phyloP scores from a whole-genome alignment of 2,797 vertebrate species.

The Peromyscus nudipes region DNA sequence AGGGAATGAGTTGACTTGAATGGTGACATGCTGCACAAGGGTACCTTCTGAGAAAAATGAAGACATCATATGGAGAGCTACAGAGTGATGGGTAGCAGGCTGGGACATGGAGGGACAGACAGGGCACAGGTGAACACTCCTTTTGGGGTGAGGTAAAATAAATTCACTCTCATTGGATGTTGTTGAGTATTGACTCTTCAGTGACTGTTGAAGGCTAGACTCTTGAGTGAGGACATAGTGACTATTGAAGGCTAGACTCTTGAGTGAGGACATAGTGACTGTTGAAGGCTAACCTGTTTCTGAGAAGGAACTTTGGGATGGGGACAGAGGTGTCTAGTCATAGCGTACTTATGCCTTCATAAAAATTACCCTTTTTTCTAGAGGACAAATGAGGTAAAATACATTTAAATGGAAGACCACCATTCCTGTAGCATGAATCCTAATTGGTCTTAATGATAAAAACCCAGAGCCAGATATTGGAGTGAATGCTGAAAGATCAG shows the following conservation, averaged over 20 bases:
- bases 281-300: background rate
- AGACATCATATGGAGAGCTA: background rate
- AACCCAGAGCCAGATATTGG: too few species aligned
- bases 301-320: background rate
- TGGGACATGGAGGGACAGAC: background rate
- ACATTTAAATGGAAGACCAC: background rate
- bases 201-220: background rate
- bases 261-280: background rate
- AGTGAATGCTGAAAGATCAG: too few species aligned
- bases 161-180: background rate
- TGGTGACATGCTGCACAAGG: slow-evolving; percentile 41
- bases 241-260: too few species aligned
- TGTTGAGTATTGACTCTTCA: slow-evolving; percentile 3
- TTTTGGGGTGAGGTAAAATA: background rate
- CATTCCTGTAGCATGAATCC: too few species aligned
- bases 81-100: background rate
- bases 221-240: too few species aligned
- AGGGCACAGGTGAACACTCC: background rate
- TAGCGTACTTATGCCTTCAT: background rate
- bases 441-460: too few species aligned
- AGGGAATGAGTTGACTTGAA: slow-evolving; percentile 36
- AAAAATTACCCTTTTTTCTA: slow-evolving; percentile 2
- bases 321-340: background rate
- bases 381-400: background rate
- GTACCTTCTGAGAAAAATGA: slow-evolving; percentile 58